phyloP scores from a whole-genome alignment of 2,888 invertebrate species.

The Noctua janthe region DNA sequence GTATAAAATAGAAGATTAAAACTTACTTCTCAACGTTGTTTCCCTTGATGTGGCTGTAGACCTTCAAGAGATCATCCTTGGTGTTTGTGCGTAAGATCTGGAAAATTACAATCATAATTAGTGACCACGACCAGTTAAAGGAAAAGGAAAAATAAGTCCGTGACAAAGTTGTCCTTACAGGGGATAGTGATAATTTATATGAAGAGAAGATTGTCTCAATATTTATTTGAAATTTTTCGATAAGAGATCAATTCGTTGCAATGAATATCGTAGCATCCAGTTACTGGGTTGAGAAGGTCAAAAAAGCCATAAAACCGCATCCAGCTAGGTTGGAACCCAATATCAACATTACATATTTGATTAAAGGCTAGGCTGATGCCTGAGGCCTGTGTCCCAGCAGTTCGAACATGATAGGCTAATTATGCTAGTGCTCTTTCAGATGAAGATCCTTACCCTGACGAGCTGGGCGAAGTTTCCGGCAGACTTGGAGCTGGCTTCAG shows the following conservation, averaged over 20 bases:
- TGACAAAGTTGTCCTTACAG: neutral
- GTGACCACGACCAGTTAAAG: neutral
- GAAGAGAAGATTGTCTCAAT: neutral
- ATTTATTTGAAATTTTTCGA: neutral
- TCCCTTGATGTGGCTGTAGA: slow-evolving; percentile 92
- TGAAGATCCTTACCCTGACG: slow-evolving; percentile 87
- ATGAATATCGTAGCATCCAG: too few relatives aligned
- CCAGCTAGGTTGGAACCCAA: neutral
- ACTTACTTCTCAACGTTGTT: slow-evolving; percentile 91
- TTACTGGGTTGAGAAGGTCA: too few relatives aligned
- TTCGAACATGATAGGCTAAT: neutral
- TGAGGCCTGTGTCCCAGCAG: neutral
- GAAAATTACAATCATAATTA: slow-evolving; percentile 70
- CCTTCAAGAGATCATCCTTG: slow-evolving; percentile 93
- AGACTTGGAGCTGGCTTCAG: slow-evolving; percentile 92
- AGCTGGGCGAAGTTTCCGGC: slow-evolving; percentile 92
- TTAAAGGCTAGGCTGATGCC: neutral
- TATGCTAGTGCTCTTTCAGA: neutral
- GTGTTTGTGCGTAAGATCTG: slow-evolving; percentile 92
- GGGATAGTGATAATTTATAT: neutral
- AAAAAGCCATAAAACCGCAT: neutral
- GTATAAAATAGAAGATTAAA: neutral
- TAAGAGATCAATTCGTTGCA: too few relatives aligned
- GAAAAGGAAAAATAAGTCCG: neutral
- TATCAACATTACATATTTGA: neutral